Evolutionary conservation across 2,113 vertebrate species (phyloP).

Genomic region (Gallinago media): DNA sequence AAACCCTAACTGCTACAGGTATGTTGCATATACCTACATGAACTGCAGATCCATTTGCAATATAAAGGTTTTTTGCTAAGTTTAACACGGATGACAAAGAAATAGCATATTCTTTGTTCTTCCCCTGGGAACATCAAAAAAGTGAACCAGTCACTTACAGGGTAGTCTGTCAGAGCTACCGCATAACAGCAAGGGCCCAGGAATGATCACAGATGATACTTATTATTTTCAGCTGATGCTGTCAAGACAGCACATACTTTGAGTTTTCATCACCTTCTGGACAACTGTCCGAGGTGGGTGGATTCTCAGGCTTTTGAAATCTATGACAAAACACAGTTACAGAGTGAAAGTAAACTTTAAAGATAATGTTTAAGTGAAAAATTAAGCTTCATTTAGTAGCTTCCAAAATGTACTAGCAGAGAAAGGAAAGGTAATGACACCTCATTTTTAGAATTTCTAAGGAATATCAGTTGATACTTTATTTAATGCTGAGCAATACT

Average conservation of each 20-base stretch:
- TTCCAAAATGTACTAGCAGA: neutral
- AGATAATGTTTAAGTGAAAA: neutral
- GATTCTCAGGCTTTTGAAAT: neutral
- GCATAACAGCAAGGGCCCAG: neutral
- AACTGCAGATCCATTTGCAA: neutral
- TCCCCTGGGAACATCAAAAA: neutral
- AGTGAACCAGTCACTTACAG: neutral
- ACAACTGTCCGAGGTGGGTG: neutral
- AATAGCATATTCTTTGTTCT: neutral
- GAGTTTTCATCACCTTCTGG: neutral
- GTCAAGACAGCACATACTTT: neutral
- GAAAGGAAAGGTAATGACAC: neutral
- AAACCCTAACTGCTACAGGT: neutral
- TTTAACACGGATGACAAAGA: neutral
- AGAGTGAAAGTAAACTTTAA: neutral
- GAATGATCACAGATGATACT: neutral
- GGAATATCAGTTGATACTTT: neutral
- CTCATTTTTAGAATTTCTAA: neutral
- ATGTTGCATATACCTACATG: neutral
- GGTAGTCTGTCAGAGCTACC: neutral
- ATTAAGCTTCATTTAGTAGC: neutral
- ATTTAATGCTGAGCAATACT: neutral
- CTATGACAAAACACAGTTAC: neutral
- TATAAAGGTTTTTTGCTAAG: neutral
- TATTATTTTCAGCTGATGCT: neutral